Percentiles rank a stretch among this genome's conserved stretches.
phyloP scores from a whole-genome alignment of 2,113 vertebrate species.

The Corythornis cristatus region DNA sequence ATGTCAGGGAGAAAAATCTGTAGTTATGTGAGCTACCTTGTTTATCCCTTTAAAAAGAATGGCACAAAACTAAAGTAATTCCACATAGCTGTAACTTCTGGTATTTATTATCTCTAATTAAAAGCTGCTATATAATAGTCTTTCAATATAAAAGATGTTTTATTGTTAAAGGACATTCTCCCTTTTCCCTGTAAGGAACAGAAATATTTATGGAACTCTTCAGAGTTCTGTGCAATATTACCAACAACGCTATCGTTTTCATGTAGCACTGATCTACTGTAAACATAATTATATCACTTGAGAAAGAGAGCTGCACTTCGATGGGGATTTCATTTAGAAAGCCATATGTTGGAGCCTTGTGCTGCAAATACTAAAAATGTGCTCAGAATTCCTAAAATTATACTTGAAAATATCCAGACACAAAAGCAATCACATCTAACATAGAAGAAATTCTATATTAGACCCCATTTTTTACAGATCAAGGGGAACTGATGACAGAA shows the following conservation, averaged over 20 bases:
- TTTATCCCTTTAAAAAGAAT: slow-evolving; percentile 39
- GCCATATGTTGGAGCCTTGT: slow-evolving; percentile 57
- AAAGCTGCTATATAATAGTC: neutral
- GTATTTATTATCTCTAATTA: slow-evolving; percentile 32
- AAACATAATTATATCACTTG: slow-evolving; percentile 44
- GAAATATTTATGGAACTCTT: slow-evolving; percentile 23
- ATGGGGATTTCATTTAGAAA: slow-evolving; percentile 38
- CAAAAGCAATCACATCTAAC: slow-evolving; percentile 33
- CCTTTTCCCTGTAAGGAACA: neutral
- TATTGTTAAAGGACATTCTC: neutral
- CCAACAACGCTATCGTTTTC: slow-evolving; percentile 25
- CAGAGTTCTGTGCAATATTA: neutral
- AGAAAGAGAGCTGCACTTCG: slow-evolving; percentile 49
- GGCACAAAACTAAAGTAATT: slow-evolving; percentile 3
- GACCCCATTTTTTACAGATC: slow-evolving; percentile 62
- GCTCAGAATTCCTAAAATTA: slow-evolving; percentile 59
- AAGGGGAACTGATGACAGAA: slow-evolving; percentile 67
- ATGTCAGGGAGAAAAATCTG: neutral
- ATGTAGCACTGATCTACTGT: slow-evolving; percentile 10
- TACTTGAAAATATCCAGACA: slow-evolving; percentile 63
- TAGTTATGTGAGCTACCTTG: neutral
- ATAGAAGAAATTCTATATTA: slow-evolving; percentile 62
- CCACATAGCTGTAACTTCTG: neutral
- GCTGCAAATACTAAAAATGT: slow-evolving; percentile 55
- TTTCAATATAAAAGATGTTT: neutral